Base-by-base conservation (phyloP, 1,140 invertebrate species). In the Formica selysi region DNA sequence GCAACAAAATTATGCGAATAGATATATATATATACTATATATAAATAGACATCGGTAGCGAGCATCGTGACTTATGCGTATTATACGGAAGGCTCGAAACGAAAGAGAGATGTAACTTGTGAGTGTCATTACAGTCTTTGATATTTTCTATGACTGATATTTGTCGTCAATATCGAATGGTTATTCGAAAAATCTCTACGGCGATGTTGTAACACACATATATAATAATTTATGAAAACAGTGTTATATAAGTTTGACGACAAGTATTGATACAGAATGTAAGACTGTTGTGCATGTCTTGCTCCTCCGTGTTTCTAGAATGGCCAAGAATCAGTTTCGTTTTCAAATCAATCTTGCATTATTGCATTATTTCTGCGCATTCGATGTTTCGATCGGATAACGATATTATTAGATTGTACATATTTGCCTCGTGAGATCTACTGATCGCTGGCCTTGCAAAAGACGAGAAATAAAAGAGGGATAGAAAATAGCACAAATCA, bases 251-350 rank as follows among this genome's bases (percentile, higher is more conserved):
- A 26, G 13, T 26, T 38, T 84, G 68, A 86, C 36, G 61, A 48
- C 78, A 65, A 62, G 48, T 61, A 74, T 41, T 51, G 36, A 57
- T 57, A 71, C n/a, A 44, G 78, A 71, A 54, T 19, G 54, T 32
- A 48, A 70, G 68, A 32, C 29, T 74, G 22, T 32, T 36, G 51
- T 73, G 54, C 59, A 38, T 70, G 67, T 59, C 76, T 90, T 89
- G 89, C 85, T 90, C 89, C 90, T 90, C 87, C 87, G 36, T 88
- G 76, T 91, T 88, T 87, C 70, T 57, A 67, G 38, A 88, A 70
- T 79, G 87, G 73, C 71, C 87, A 88, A 89, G 73, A 81, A 88
- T 91, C 85, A 86, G 87, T 76, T 87, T 61, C 41, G 26, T 83
- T 38, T 61, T 44, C 13, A 22, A 70, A 38, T 80, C 68, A 44